Conservation (phyloP, 2,797 vertebrate species). For the Tragelaphus oryx region DNA sequence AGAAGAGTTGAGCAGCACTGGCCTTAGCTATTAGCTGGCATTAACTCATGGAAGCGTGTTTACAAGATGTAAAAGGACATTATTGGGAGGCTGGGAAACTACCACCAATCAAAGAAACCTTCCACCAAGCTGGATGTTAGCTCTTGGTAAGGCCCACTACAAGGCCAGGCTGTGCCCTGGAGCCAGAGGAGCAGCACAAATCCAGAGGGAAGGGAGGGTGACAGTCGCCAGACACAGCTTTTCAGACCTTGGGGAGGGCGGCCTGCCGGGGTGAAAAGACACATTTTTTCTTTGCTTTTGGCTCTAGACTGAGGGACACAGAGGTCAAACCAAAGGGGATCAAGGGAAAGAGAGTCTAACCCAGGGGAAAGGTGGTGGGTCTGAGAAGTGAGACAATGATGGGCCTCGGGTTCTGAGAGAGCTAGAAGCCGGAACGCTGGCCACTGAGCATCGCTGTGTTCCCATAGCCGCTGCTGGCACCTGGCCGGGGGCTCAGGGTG, state of each 20-base stretch:
- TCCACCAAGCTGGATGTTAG: background rate
- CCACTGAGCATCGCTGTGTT: background rate
- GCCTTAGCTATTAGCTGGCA: background rate
- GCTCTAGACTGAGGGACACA: background rate
- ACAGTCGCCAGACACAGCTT: background rate
- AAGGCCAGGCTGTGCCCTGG: background rate
- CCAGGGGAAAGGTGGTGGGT: background rate
- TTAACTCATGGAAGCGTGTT: background rate
- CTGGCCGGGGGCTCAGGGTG: background rate
- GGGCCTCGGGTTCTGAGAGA: background rate
- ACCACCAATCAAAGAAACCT: background rate
- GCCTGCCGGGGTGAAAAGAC: background rate
- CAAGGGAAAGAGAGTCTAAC: background rate
- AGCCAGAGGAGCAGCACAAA: background rate
- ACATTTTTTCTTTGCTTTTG: background rate
- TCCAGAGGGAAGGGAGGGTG: background rate
- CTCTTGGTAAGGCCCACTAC: background rate
- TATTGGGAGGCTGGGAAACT: background rate
- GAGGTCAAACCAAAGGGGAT: constrained; percentile 3
- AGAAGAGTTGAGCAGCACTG: background rate
- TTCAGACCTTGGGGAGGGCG: background rate
- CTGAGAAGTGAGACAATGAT: background rate
- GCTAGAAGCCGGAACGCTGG: background rate
- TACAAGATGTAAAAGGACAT: background rate
- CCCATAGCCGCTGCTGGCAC: background rate